Evolutionary conservation across 2,888 invertebrate species (phyloP).

Genomic region (Lampropteryx suffumata): DNA sequence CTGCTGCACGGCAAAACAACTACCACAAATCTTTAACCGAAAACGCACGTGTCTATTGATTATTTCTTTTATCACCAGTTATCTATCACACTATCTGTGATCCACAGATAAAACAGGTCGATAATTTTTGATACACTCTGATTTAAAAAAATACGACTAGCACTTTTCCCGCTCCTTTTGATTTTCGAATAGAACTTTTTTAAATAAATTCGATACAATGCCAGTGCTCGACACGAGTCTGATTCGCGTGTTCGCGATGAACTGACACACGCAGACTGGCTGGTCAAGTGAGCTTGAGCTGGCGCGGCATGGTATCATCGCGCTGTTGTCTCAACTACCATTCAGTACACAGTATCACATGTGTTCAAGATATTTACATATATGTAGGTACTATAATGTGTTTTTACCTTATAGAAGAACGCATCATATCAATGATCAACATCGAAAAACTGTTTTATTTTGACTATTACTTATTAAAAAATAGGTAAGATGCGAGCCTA

Average conservation of each 20-base stretch:
- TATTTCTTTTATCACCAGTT: slow-evolving; percentile 59
- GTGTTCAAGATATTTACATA: slow-evolving; percentile 10
- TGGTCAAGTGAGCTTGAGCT: slow-evolving; percentile 70
- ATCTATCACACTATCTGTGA: slow-evolving; percentile 42
- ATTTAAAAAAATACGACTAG: slow-evolving; percentile 31
- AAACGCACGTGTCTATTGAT: slow-evolving; percentile 55
- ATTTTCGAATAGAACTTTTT: slow-evolving; percentile 32
- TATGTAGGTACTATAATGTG: neutral
- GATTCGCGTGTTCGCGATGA: slow-evolving; percentile 59
- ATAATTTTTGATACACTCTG: neutral
- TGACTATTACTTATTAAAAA: too few species aligned
- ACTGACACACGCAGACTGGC: slow-evolving; percentile 50
- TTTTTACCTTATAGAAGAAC: too few species aligned
- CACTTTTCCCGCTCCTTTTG: slow-evolving; percentile 38
- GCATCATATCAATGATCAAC: too few species aligned
- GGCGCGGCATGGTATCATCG: slow-evolving; percentile 57
- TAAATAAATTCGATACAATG: slow-evolving; percentile 46
- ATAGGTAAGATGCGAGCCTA: slow-evolving; percentile 11
- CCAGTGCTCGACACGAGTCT: slow-evolving; percentile 56
- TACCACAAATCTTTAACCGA: slow-evolving; percentile 35
- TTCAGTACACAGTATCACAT: slow-evolving; percentile 36
- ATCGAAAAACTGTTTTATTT: too few species aligned
- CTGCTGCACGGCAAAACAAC: slow-evolving; percentile 53
- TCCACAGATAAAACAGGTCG: slow-evolving; percentile 10
- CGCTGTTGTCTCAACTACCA: slow-evolving; percentile 48